phyloP scores from a whole-genome alignment of 2,113 vertebrate species.

The Xyliphius kryptos region DNA sequence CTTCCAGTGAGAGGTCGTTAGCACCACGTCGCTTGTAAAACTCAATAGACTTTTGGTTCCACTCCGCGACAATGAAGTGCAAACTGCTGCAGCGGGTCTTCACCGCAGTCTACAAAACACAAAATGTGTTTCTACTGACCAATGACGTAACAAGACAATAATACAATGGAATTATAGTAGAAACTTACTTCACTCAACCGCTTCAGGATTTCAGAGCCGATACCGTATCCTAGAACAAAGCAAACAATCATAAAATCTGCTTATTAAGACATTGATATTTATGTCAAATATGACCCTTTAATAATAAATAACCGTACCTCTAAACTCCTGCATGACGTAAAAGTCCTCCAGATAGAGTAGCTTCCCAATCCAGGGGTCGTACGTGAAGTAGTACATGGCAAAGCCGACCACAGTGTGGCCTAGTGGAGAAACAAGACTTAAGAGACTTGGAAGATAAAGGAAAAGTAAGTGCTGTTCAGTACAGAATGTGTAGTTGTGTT shows the following conservation, averaged over 20 bases:
- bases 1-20: slow-evolving; percentile 59
- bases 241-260: neutral
- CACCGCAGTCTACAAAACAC: slow-evolving; percentile 62
- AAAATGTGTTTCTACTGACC: neutral
- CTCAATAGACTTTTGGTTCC: slow-evolving; percentile 65
- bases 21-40: slow-evolving; percentile 58
- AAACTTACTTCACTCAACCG: slow-evolving; percentile 66
- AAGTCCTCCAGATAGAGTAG: slow-evolving; percentile 74
- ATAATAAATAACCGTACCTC: slow-evolving; percentile 43
- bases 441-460: no score
- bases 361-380: slow-evolving; percentile 69
- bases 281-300: no score
- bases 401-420: slow-evolving; percentile 58
- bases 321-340: slow-evolving; percentile 61
- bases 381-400: slow-evolving; percentile 72
- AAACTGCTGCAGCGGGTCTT: slow-evolving; percentile 67
- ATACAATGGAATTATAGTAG: neutral
- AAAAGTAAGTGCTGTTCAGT: no score
- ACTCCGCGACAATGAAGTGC: slow-evolving; percentile 68
- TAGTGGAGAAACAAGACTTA: slow-evolving; percentile 13
- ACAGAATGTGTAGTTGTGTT: no score
- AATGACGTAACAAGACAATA: neutral
- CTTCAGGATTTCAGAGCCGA: slow-evolving; percentile 67
- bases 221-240: slow-evolving; percentile 57
- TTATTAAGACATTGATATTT: neutral